Percentiles rank a stretch among this genome's conserved stretches.
Conservation (phyloP, 2,113 vertebrate species). For the Hyperoodon ampullatus region DNA sequence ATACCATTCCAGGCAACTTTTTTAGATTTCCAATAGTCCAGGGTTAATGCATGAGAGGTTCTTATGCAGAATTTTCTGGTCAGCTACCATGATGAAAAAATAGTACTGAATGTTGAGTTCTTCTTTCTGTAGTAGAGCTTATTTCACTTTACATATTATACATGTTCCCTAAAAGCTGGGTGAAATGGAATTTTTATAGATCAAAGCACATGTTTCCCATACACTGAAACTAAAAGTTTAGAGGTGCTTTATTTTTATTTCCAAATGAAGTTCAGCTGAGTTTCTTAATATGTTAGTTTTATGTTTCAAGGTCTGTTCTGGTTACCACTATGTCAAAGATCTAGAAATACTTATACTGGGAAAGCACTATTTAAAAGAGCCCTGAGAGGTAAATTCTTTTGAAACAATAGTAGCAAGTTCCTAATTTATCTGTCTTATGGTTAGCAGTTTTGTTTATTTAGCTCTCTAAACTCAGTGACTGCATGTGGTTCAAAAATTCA, state of each 20-base stretch:
- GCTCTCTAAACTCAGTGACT: constrained; percentile 55
- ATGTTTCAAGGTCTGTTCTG: constrained; percentile 33
- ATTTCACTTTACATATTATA: constrained; percentile 63
- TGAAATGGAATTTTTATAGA: constrained; percentile 61
- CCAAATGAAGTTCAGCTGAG: constrained; percentile 13
- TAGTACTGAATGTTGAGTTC: constrained; percentile 33
- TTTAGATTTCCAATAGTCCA: constrained; percentile 14
- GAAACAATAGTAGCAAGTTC: constrained; percentile 44
- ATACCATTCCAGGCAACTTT: constrained; percentile 10
- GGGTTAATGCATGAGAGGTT: constrained; percentile 11
- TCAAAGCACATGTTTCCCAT: constrained; percentile 25
- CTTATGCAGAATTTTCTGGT: not conserved
- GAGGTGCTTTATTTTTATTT: constrained; percentile 64
- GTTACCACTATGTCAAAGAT: not conserved
- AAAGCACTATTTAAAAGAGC: constrained; percentile 48
- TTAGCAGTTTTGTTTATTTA: constrained; percentile 58
- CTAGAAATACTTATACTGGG: constrained; percentile 19
- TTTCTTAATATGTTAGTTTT: constrained; percentile 47
- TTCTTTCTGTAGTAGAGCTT: constrained; percentile 57
- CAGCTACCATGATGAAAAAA: not conserved
- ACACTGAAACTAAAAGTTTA: constrained; percentile 58
- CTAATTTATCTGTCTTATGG: constrained; percentile 16
- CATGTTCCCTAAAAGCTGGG: constrained; percentile 56
- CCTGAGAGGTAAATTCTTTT: constrained; percentile 41
- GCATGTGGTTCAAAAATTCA: not conserved